Conservation (phyloP, 2,113 vertebrate genomes). For the Eleginops maclovinus region DNA sequence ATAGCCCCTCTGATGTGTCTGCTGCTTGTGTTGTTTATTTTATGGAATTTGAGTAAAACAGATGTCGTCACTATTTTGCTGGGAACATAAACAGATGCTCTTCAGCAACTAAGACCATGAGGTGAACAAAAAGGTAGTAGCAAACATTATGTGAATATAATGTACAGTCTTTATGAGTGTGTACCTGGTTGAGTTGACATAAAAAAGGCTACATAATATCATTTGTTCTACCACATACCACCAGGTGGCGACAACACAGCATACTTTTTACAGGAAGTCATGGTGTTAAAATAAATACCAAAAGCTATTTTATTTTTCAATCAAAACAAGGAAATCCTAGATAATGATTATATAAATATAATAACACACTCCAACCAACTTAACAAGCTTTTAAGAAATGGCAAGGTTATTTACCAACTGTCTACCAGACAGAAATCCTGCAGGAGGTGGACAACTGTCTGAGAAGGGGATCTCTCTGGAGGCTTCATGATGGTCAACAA, state of each 20-base stretch:
- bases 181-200: not conserved
- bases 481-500: slow-evolving; percentile 49
- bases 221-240: slow-evolving; percentile 39
- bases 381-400: slow-evolving; percentile 25
- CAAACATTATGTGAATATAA: not conserved
- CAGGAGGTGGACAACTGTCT: slow-evolving; percentile 39
- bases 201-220: slow-evolving; percentile 10
- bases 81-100: not conserved
- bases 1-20: not conserved
- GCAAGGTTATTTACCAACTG: slow-evolving; percentile 46
- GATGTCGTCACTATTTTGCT: not conserved
- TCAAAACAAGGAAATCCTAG: slow-evolving; percentile 16
- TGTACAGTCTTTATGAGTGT: not conserved
- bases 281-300: slow-evolving; percentile 2
- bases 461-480: slow-evolving; percentile 36
- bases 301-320: slow-evolving; percentile 14
- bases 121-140: not conserved
- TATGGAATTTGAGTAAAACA: not conserved
- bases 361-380: slow-evolving; percentile 12
- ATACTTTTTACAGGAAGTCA: not conserved
- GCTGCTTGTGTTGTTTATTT: not conserved
- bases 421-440: slow-evolving; percentile 40
- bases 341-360: slow-evolving; percentile 17
- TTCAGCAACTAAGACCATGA: not conserved
- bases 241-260: slow-evolving; percentile 74